Evolutionary conservation across 1,140 invertebrate genomes (phyloP), one percentile per base, ranked within the genome.

Genomic region (Solen grandis): DNA sequence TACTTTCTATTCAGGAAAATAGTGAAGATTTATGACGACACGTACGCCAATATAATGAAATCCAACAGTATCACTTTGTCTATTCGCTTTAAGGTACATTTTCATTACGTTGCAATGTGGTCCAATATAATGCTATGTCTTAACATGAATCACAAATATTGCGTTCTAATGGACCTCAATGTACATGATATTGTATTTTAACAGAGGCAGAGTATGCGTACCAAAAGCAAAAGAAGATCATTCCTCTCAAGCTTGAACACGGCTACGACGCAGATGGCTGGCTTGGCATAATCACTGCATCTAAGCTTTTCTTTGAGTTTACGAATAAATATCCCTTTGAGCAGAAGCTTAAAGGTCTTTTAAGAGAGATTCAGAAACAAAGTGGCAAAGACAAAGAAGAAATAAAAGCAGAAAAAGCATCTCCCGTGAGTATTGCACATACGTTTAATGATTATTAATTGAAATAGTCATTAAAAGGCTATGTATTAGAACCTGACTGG

Each of bases 151-250:
- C n/a, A n/a, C n/a, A n/a, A n/a, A n/a, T n/a, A n/a, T n/a, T n/a
- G n/a, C n/a, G n/a, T n/a, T n/a, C n/a, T n/a, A n/a, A n/a, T n/a
- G n/a, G n/a, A n/a, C n/a, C n/a, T n/a, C n/a, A n/a, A n/a, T n/a
- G n/a, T n/a, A n/a, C n/a, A n/a, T n/a, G n/a, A n/a, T n/a, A n/a
- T n/a, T n/a, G n/a, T n/a, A n/a, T n/a, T n/a, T n/a, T n/a, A n/a
- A n/a, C 84, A 89, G 90, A 91, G 74, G 90, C 89, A 14, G 90
- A 91, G 65, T 91, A 91, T 79, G 86, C 89, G 4, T 89, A 87
- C 74, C 82, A 90, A 50, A 70, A 84, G 36, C 69, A 83, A 10
- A 90, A 89, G 62, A 77, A 76, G n/a, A 88, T 91, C 31, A 87
- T 91, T 60, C 90, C 90, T 4, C 80, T 91, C 1, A 86, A 87